Evolutionary conservation across 2,797 vertebrate genomes (phyloP).

Genomic region (Lycodopsis pacificus): DNA sequence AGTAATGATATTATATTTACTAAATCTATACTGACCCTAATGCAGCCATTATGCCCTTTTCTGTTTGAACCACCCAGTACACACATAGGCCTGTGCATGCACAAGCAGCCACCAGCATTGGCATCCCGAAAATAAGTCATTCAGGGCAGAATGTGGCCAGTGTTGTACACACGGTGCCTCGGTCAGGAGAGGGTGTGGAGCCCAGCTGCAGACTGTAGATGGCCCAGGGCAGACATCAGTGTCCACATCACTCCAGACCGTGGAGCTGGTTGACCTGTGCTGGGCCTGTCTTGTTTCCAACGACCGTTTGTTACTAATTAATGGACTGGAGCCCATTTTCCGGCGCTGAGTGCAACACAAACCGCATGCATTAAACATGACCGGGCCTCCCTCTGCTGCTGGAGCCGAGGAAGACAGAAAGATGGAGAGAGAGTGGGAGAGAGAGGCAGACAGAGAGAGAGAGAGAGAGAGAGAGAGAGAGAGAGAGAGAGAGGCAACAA

Average conservation of each 20-base stretch:
- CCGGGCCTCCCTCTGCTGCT: slow-evolving; percentile 69
- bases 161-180: slow-evolving; percentile 33
- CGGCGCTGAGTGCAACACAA: slow-evolving; percentile 81
- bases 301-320: slow-evolving; percentile 85
- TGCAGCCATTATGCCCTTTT: slow-evolving; percentile 11
- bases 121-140: slow-evolving; percentile 39
- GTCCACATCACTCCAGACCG: slow-evolving; percentile 72
- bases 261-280: slow-evolving; percentile 78
- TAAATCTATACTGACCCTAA: background rate
- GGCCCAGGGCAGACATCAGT: slow-evolving; percentile 71
- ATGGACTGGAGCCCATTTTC: slow-evolving; percentile 84
- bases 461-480: slow-evolving; percentile 51
- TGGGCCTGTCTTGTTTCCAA: slow-evolving; percentile 83
- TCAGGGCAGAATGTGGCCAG: slow-evolving; percentile 30
- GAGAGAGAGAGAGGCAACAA: slow-evolving; percentile 27
- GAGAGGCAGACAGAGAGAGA: background rate
- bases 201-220: slow-evolving; percentile 58
- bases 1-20: background rate
- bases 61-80: background rate
- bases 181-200: slow-evolving; percentile 25
- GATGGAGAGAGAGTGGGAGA: slow-evolving; percentile 46
- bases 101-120: slow-evolving; percentile 20
- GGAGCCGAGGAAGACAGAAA: slow-evolving; percentile 60
- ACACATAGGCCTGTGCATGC: background rate
- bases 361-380: slow-evolving; percentile 87